Percentiles rank a stretch among this genome's conserved stretches.
Evolutionary conservation across 2,797 vertebrate species (phyloP).

Genomic region (Diglossa cyanea): DNA sequence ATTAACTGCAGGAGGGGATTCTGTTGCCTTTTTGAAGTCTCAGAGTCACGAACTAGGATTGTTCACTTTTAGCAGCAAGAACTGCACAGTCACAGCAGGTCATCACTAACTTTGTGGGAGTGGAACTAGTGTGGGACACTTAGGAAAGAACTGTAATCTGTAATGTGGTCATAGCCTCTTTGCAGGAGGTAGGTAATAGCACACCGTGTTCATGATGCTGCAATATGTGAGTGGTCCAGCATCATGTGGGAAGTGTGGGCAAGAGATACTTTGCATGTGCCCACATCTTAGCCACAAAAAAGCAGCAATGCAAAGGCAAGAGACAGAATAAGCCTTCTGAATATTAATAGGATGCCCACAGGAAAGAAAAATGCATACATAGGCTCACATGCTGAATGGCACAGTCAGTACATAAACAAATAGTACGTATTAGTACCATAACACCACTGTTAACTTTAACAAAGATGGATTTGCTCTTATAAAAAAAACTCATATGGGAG

Average conservation of each 20-base stretch:
- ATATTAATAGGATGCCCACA: neutral
- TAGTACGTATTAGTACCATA: accelerated
- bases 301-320: neutral
- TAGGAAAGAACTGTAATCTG: neutral
- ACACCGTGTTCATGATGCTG: neutral
- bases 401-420: neutral
- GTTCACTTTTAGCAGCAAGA: neutral
- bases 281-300: neutral
- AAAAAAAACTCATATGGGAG: neutral
- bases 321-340: neutral
- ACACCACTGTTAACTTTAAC: neutral
- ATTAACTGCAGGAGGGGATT: neutral
- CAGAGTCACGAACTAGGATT: neutral
- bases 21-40: neutral
- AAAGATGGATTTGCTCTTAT: neutral
- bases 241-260: neutral
- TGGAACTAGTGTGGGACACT: neutral
- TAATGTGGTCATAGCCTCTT: neutral
- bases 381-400: neutral
- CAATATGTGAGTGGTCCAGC: neutral
- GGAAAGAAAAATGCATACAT: neutral
- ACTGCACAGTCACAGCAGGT: neutral
- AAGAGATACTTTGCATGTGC: neutral
- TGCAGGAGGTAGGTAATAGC: neutral
- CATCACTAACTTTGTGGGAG: neutral